phyloP scores from a whole-genome alignment of 2,113 vertebrate species.

The Oryzias melastigma region DNA sequence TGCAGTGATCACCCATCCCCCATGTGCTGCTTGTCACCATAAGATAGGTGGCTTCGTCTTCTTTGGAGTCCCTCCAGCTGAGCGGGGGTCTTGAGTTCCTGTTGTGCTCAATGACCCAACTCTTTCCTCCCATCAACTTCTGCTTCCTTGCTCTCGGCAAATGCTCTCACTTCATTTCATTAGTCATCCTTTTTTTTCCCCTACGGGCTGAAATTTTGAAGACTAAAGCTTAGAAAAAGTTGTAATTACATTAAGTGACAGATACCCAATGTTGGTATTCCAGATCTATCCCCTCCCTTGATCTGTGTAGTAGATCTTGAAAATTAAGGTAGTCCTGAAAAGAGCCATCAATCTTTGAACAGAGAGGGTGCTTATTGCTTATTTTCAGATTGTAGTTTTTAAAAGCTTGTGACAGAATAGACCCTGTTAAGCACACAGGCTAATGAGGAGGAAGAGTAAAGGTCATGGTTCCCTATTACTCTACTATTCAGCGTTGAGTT shows the following conservation, averaged over 20 bases:
- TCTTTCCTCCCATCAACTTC: conserved; percentile 51
- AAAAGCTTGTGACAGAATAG: conserved; percentile 59
- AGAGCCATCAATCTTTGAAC: background rate
- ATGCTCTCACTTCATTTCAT: conserved; percentile 15
- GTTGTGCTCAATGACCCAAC: conserved; percentile 64
- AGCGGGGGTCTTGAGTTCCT: conserved; percentile 43
- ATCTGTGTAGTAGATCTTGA: no score
- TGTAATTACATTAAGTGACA: background rate
- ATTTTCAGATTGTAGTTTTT: conserved; percentile 45
- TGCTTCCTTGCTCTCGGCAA: conserved; percentile 10
- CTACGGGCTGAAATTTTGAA: conserved; percentile 8
- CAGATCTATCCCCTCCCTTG: no score
- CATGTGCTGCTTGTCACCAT: conserved; percentile 73
- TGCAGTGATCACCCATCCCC: conserved; percentile 61
- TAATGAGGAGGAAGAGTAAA: conserved; percentile 66
- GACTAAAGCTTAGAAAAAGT: conserved; percentile 19
- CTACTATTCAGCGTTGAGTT: conserved; percentile 54
- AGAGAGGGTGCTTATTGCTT: conserved; percentile 32
- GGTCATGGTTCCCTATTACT: conserved; percentile 50
- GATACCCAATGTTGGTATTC: no score
- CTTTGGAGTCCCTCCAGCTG: conserved; percentile 64
- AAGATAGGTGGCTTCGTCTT: conserved; percentile 69
- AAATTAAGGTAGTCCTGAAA: no score
- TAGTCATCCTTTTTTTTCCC: conserved; percentile 8
- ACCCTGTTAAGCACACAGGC: conserved; percentile 55